Evolutionary conservation across 2,113 vertebrate species (phyloP).

Genomic region (Neoarius graeffei): DNA sequence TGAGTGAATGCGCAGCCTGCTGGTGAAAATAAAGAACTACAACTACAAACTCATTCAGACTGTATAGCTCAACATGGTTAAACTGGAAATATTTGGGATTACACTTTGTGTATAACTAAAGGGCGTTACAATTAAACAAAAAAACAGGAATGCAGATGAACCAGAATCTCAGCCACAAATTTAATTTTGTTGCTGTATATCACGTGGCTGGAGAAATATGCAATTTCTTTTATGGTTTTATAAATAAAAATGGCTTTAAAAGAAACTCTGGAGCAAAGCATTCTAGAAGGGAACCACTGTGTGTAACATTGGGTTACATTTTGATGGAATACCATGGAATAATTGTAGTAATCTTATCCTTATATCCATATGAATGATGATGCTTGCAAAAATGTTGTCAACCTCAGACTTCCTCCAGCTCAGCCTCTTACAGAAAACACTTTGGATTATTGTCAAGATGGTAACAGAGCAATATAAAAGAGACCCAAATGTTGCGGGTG

Average conservation of each 20-base stretch:
- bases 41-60: too few species aligned
- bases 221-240: not conserved
- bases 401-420: not conserved
- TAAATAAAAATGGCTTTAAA: too few species aligned
- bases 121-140: too few species aligned
- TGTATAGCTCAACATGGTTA: too few species aligned
- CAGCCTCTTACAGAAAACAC: not conserved
- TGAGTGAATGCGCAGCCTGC: too few species aligned
- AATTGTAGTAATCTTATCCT: not conserved
- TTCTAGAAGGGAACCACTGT: not conserved
- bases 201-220: not conserved
- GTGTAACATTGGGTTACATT: not conserved
- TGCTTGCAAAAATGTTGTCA: not conserved
- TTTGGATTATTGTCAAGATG: not conserved
- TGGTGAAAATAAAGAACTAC: too few species aligned
- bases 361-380: not conserved
- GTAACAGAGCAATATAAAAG: not conserved
- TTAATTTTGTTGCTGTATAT: not conserved
- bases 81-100: too few species aligned
- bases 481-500: not conserved
- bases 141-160: not conserved
- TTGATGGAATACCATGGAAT: not conserved
- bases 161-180: not conserved
- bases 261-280: too few species aligned
- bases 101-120: too few species aligned